A percentile compares a stretch with the other conserved stretches of the same genome.
These are phyloP conservation scores for Epinephelus lanceolatus DNA, from an alignment of 2,113 vertebrate species.

Conservation along the genomic window DNA sequence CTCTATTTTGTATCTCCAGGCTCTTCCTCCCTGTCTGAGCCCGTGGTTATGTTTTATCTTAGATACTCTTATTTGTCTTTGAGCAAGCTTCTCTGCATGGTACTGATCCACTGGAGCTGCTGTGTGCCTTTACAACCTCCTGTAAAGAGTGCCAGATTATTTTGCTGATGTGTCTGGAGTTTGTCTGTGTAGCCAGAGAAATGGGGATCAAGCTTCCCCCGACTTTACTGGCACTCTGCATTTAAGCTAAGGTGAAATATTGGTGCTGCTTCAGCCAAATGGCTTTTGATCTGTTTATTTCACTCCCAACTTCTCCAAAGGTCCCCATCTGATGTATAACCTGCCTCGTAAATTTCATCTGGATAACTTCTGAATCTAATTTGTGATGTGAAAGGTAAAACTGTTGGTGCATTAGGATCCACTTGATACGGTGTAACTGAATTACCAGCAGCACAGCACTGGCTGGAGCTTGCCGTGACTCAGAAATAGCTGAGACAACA, in stretches of 20 bases:
- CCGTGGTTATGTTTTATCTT: background rate
- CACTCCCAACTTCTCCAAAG: background rate
- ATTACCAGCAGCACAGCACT: constrained; percentile 31
- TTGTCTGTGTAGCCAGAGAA: constrained; percentile 10
- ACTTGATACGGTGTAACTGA: constrained; percentile 49
- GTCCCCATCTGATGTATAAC: constrained; percentile 2
- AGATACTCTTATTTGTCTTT: constrained; percentile 5
- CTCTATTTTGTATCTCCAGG: background rate
- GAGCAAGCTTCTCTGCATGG: background rate
- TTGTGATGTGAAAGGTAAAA: constrained; percentile 48
- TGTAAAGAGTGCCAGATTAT: background rate
- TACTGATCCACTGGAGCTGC: background rate
- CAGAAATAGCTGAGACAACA: background rate
- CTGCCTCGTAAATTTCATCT: constrained; percentile 34
- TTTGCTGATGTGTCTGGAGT: constrained; percentile 18
- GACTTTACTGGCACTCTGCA: constrained; percentile 10
- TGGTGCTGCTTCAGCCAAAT: constrained; percentile 14
- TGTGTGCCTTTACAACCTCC: constrained; percentile 8
- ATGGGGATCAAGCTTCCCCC: constrained; percentile 1
- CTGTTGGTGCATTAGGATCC: constrained; percentile 48
- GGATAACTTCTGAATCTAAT: constrained; percentile 44
- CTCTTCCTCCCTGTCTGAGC: background rate
- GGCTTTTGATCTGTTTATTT: constrained; percentile 42
- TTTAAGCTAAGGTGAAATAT: constrained; percentile 19
- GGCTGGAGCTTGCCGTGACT: background rate